Evolutionary conservation across 2,888 invertebrate genomes (phyloP).

Genomic region (Drosophila borborema): DNA sequence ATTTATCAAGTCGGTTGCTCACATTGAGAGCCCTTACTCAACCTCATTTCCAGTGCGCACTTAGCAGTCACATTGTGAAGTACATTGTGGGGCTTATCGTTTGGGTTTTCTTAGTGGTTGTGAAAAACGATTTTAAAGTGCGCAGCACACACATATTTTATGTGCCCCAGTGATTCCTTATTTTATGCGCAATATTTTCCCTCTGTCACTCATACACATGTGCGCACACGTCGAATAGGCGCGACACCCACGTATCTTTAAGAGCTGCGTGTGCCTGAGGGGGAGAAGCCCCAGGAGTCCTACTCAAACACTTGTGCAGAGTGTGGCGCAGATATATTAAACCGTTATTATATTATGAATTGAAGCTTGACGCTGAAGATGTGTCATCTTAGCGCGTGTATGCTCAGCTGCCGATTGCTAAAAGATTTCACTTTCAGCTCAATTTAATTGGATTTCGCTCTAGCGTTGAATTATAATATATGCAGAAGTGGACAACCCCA

Average conservation of each 20-base stretch:
- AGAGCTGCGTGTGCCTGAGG: neutral
- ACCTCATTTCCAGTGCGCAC: slow-evolving; percentile 16
- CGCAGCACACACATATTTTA: slow-evolving; percentile 7
- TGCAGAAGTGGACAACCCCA: slow-evolving; percentile 15
- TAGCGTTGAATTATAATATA: slow-evolving; percentile 35
- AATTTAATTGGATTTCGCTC: slow-evolving; percentile 56
- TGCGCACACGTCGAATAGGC: slow-evolving; percentile 7
- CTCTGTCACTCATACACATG: neutral
- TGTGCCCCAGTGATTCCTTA: slow-evolving; percentile 26
- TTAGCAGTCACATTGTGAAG: slow-evolving; percentile 38
- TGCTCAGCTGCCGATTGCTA: slow-evolving; percentile 2
- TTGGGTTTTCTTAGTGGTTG: slow-evolving; percentile 9
- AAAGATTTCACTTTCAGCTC: slow-evolving; percentile 18
- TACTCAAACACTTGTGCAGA: slow-evolving; percentile 17
- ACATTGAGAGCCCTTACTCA: neutral
- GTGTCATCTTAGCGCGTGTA: neutral
- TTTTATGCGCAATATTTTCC: slow-evolving; percentile 19
- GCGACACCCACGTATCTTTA: slow-evolving; percentile 1
- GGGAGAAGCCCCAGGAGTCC: too few relatives aligned
- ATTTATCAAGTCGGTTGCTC: neutral
- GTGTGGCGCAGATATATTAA: slow-evolving; percentile 6
- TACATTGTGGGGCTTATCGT: slow-evolving; percentile 24
- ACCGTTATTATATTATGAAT: slow-evolving; percentile 39
- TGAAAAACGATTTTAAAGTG: slow-evolving; percentile 9
- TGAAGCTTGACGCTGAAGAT: slow-evolving; percentile 18